A percentile compares a stretch with the other conserved stretches of the same genome.
phyloP scores from a whole-genome alignment of 92 coral and sea anemone species.

The Meandrina meandrites region DNA sequence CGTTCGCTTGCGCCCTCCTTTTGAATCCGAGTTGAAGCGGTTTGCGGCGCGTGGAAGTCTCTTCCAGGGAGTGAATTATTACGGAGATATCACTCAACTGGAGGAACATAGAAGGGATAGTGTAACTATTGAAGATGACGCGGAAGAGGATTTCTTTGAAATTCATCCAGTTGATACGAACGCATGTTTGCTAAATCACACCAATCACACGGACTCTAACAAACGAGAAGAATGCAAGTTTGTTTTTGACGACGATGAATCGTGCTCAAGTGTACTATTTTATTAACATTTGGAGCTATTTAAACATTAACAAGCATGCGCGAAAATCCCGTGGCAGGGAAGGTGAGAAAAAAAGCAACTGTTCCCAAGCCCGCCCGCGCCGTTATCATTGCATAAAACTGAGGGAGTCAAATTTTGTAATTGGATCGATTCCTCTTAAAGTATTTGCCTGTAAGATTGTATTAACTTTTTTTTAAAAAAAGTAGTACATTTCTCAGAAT shows the following conservation, averaged over 20 bases:
- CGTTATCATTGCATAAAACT: background rate
- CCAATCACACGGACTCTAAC: conserved; percentile 13
- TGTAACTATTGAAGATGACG: conserved; percentile 47
- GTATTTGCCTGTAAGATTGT: background rate
- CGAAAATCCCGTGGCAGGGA: too few relatives aligned
- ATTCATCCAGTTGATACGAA: conserved; percentile 13
- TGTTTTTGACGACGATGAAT: conserved; percentile 61
- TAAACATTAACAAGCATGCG: too few relatives aligned
- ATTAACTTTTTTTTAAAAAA: background rate
- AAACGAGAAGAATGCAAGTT: conserved; percentile 43
- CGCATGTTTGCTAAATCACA: conserved; percentile 10
- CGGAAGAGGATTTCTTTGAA: conserved; percentile 23
- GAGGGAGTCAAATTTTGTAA: background rate
- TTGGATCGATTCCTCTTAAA: background rate
- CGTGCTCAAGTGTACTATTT: conserved; percentile 61
- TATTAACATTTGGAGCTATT: conserved; percentile 17
- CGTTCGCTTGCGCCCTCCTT: conserved; percentile 3
- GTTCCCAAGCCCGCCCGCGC: too few relatives aligned
- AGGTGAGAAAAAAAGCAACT: too few relatives aligned
- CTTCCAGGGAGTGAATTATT: conserved; percentile 46
- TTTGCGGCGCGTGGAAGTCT: conserved; percentile 8
- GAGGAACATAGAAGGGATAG: background rate
- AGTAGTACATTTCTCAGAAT: background rate
- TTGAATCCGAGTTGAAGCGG: conserved; percentile 26
- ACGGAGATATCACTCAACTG: conserved; percentile 46